phyloP scores from a whole-genome alignment of 2,888 invertebrate genomes.

The Azorinus chamasolen region DNA sequence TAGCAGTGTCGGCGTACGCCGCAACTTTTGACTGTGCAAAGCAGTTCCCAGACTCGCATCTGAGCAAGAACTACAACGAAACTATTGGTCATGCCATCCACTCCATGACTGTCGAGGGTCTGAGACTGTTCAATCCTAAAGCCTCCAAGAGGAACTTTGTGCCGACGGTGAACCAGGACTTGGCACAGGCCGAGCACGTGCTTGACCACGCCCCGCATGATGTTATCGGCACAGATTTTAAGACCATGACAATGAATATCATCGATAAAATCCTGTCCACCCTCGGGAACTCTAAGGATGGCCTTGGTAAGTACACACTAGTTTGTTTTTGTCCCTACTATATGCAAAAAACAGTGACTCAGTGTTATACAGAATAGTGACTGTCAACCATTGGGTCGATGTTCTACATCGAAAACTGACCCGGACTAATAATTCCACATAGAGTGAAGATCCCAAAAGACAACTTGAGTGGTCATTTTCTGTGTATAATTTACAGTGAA shows the following conservation, averaged over 20 bases:
- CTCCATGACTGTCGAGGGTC: conserved; percentile 75
- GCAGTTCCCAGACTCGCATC: conserved; percentile 46
- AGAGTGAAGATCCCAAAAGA: too few species aligned
- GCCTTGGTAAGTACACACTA: conserved; percentile 69
- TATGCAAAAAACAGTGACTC: too few species aligned
- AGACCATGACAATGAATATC: conserved; percentile 73
- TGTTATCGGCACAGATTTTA: conserved; percentile 60
- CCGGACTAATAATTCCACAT: too few species aligned
- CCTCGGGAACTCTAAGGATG: conserved; percentile 74
- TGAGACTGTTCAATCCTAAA: conserved; percentile 69
- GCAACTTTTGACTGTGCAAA: conserved; percentile 41
- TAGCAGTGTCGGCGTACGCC: conserved; percentile 1
- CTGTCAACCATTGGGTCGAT: too few species aligned
- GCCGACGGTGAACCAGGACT: conserved; percentile 78
- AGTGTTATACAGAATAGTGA: too few species aligned
- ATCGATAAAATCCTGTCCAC: conserved; percentile 72
- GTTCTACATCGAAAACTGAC: too few species aligned
- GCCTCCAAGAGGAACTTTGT: conserved; percentile 71
- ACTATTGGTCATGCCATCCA: conserved; percentile 79
- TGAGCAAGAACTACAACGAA: conserved; percentile 73
- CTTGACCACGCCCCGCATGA: conserved; percentile 72
- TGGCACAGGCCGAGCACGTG: conserved; percentile 58
- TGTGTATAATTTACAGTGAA: too few species aligned
- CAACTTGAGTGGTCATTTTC: too few species aligned
- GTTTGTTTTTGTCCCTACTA: too few species aligned